Base-by-base conservation (phyloP, 2,888 invertebrate species). In the Euplagia quadripunctaria region DNA sequence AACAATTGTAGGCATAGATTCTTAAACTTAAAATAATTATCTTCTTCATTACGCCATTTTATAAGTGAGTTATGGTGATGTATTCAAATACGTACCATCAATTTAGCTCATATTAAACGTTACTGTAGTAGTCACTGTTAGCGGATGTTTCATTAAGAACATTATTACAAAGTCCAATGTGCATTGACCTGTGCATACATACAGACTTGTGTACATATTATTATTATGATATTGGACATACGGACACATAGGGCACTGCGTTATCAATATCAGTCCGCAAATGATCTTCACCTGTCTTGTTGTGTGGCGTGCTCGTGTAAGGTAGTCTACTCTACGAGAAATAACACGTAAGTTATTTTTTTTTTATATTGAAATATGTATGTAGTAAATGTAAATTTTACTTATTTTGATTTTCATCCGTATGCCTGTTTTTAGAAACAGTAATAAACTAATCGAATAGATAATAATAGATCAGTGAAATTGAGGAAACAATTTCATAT, bases 211-310 rank as follows among this genome's bases (percentile, higher is more conserved):
- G 43, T 46, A 46, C 55, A 41, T 76, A 78, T 78, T 75, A 76
- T 80, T 81, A 73, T 82, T 79, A 76, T 79, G 78, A 76, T 81
- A 79, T 76, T 71, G 65, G 76, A 79, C 77, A 76, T 75, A 67
- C 51, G 68, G 64, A 69, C 69, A 43, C 51, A 43, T 43, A 43
- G 66, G 67, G 58, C 70, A 69, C 46, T 64, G 46, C 76, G 78
- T 84, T 87, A 87, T 88, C 88, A 88, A 86, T 86, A 86, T 84
- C 87, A 88, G 87, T 87, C 74, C 82, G 73, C 74, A 69, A 79
- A 73, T 77, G 73, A 80, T 84, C 85, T 84, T 75, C 83, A 86
- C 82, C 82, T 83, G 86, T 58, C 76, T 71, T 82, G 83, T 76
- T 79, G 76, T 75, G 77, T 70, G 49, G 73, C 58, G 55, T 73